Evolutionary conservation across 2,113 vertebrate genomes (phyloP), one percentile per base, ranked within the genome.

Genomic region (Himantopus leucocephalus): DNA sequence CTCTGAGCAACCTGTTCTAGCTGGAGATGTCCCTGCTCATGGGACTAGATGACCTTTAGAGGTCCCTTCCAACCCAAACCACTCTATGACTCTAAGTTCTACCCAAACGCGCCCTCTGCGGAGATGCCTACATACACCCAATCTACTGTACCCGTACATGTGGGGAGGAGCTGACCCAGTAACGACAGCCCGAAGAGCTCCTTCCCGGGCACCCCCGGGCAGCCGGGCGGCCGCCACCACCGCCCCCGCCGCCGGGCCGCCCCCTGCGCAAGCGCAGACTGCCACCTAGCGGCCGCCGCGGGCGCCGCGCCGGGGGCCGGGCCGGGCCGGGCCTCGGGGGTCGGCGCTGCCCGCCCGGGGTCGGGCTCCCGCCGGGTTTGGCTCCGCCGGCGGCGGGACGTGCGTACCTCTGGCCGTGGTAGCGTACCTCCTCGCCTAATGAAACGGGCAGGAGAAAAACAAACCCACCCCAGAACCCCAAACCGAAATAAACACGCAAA

Each of bases 101-200:
- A 5, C 1, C 34, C 27, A 20, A 17, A 2, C 52, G 0, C 0
- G 8, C 3, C 43, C 67, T 10, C 22, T 35, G 48, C 4, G 5
- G 66, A 5, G 21, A 13, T 5, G 43, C 2, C 19, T 0, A 2
- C 7, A 1, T 0, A 0, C 0, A 0, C 32, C 9, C 26, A 0
- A 1, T 2, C 22, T 7, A 0, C 15, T 0, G 18, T 2, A 6
- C 32, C 37, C 7, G 6, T 3, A 3, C 1, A 1, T 11, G 2
- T 2, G 22, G 35, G 73, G 12, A 2, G 35, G n/a, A 3, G n/a
- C 6, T 48, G 7, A 3, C 1, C 18, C 52, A 2, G 59, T 4
- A 20, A 5, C 6, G 16, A 1, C 34, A 5, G 88, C 18, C 41
- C 6, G 4, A 9, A 4, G 20, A 39, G 23, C 7, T 2, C 53